Base-by-base conservation (phyloP, 2,113 vertebrate genomes). In the Pomatostomus ruficeps region DNA sequence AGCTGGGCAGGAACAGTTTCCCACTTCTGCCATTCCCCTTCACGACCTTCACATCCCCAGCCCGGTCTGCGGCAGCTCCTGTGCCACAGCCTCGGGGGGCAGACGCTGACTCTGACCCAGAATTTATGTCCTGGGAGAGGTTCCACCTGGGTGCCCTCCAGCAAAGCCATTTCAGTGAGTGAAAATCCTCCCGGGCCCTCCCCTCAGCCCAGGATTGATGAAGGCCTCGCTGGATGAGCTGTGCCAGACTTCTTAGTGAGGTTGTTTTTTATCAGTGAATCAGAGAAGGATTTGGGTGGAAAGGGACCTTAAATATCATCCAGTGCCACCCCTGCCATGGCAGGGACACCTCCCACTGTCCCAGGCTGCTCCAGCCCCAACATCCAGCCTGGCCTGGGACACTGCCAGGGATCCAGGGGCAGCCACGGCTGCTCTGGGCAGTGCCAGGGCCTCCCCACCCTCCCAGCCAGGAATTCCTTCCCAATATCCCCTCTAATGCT, bases 391-490 rank as follows among this genome's bases (percentile, higher is more conserved):
- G 76, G 35, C 25, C 57, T 22, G 8, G 66, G 49, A 1, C 58
- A 36, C 18, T 79, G 1, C 23, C 58, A 66, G 43, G 43, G 59
- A 59, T n/a, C 13, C 85, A 71, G 61, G 52, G 68, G 13, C 77
- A 81, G 51, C 52, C 61, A 0, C 77, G 52, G 59, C 52, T 58
- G 2, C 43, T 66, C 59, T 59, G 68, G 17, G 15, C 19, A 58
- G 43, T 3, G 43, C 36, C 86, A 40, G 52, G 12, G 5, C 43
- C 33, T 36, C 0, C 7, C 4, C 42, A 15, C 22, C 36, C 14
- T 73, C 6, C 0, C 36, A 73, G 59, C 15, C 8, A 29, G 2
- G 0, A 16, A 29, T 66, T 66, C 0, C 15, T 8, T 5, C 45
- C 61, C 52, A n/a, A 2, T 7, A 18, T 46, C 29, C 2, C 29